These are phyloP conservation scores for Notodonta dromedarius DNA, from an alignment of 2,888 invertebrate species.

Conservation along the genomic window DNA sequence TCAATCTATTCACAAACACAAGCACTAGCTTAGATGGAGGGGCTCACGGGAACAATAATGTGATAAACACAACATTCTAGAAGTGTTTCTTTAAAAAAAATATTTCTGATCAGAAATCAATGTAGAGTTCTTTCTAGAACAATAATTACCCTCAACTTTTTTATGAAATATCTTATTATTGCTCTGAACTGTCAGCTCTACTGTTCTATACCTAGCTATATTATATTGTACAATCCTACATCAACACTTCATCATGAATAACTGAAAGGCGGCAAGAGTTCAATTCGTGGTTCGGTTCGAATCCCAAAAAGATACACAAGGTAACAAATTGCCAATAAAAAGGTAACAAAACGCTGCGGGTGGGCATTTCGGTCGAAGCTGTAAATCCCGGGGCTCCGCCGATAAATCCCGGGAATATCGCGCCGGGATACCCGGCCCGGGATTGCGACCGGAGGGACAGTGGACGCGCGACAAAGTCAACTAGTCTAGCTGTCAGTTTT, in stretches of 20 bases:
- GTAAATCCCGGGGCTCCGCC: slow-evolving; percentile 71
- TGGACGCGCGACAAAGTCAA: slow-evolving; percentile 39
- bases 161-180: neutral
- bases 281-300: slow-evolving; percentile 67
- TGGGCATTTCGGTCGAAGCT: slow-evolving; percentile 79
- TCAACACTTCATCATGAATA: slow-evolving; percentile 28
- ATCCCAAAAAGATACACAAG: slow-evolving; percentile 76
- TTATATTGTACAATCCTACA: neutral
- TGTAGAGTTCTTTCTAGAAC: too few species aligned
- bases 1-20: too few species aligned
- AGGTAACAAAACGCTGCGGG: slow-evolving; percentile 79
- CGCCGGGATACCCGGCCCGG: slow-evolving; percentile 46
- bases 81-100: too few species aligned
- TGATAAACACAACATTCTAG: too few species aligned
- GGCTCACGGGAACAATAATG: too few species aligned
- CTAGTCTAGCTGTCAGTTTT: slow-evolving; percentile 35
- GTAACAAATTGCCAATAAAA: slow-evolving; percentile 82
- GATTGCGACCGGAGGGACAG: slow-evolving; percentile 44
- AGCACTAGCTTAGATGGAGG: too few species aligned
- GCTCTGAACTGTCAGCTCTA: too few species aligned
- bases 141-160: neutral
- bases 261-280: slow-evolving; percentile 54
- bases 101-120: too few species aligned
- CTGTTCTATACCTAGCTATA: too few species aligned
- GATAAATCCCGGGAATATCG: slow-evolving; percentile 63